A percentile compares a stretch with the other conserved stretches of the same genome.
These are phyloP conservation scores for Apoda limacodes DNA, from an alignment of 2,888 invertebrate species.

Conservation along the genomic window DNA sequence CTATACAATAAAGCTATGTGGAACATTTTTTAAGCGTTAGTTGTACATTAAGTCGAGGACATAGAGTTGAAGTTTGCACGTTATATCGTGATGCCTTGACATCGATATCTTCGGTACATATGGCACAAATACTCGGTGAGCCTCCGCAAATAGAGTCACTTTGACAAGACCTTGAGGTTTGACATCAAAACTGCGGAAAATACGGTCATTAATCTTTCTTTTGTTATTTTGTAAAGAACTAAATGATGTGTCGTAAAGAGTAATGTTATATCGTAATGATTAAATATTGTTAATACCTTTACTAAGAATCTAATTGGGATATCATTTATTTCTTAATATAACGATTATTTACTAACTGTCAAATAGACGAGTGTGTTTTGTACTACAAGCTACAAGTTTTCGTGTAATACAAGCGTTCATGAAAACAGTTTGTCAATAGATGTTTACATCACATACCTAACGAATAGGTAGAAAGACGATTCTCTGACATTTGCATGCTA, in stretches of 20 bases:
- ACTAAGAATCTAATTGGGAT: slow-evolving; percentile 9
- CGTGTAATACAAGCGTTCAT: too few relatives aligned
- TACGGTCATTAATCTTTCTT: slow-evolving; percentile 22
- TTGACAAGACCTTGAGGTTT: slow-evolving; percentile 32
- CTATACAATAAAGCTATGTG: too few relatives aligned
- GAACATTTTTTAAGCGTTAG: too few relatives aligned
- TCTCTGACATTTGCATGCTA: too few relatives aligned
- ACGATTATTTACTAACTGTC: too few relatives aligned
- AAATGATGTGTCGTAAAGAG: slow-evolving; percentile 12
- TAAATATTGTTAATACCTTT: slow-evolving; percentile 13
- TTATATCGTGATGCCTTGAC: slow-evolving; percentile 30
- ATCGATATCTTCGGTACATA: slow-evolving; percentile 36
- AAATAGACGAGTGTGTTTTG: too few relatives aligned
- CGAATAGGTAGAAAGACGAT: too few relatives aligned
- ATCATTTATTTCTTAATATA: too few relatives aligned
- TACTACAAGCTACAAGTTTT: too few relatives aligned
- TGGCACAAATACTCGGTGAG: slow-evolving; percentile 27
- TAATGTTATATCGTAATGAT: slow-evolving; percentile 10
- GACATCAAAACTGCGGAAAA: slow-evolving; percentile 25
- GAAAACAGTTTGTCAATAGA: too few relatives aligned
- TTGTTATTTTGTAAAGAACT: slow-evolving; percentile 17
- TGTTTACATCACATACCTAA: too few relatives aligned
- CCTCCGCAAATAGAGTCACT: slow-evolving; percentile 36
- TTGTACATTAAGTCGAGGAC: slow-evolving; percentile 7
- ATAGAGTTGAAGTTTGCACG: slow-evolving; percentile 15